Evolutionary conservation across 1,140 invertebrate genomes (phyloP).

Genomic region (Lithobius niger): DNA sequence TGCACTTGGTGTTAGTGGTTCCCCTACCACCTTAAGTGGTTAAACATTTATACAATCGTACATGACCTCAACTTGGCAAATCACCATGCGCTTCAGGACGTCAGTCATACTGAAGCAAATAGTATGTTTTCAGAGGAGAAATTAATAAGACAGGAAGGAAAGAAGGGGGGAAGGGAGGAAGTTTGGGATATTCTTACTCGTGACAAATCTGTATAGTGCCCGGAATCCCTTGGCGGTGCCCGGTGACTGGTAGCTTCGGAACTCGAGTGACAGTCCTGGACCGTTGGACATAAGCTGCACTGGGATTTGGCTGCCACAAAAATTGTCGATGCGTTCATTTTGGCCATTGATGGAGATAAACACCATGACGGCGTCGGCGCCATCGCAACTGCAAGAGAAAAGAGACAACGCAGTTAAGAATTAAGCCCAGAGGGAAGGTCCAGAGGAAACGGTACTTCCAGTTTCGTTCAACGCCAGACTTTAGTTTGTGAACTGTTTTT

Average conservation of each 20-base stretch:
- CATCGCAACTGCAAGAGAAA: conserved; percentile 51
- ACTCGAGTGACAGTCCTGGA: conserved; percentile 63
- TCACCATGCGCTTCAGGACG: too few species aligned
- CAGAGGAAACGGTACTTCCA: neutral
- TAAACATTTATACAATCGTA: too few species aligned
- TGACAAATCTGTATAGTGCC: conserved; percentile 70
- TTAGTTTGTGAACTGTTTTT: neutral
- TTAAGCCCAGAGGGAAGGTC: conserved; percentile 1
- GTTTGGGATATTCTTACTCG: too few species aligned
- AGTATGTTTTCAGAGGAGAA: neutral
- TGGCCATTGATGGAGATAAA: conserved; percentile 62
- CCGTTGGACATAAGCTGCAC: conserved; percentile 81
- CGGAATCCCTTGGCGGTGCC: conserved; percentile 64
- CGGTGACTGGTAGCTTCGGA: conserved; percentile 54
- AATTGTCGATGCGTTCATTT: conserved; percentile 62
- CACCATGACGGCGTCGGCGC: conserved; percentile 57
- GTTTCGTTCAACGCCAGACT: too few species aligned
- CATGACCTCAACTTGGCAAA: too few species aligned
- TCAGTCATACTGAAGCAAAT: neutral
- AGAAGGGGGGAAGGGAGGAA: too few species aligned
- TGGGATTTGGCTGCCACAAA: conserved; percentile 62
- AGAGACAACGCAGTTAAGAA: conserved; percentile 7
- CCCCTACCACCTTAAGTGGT: too few species aligned
- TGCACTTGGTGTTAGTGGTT: too few species aligned
- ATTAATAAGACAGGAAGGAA: too few species aligned